Evolutionary conservation across 2,797 vertebrate genomes (phyloP).

Genomic region (Lepus oiostolus): DNA sequence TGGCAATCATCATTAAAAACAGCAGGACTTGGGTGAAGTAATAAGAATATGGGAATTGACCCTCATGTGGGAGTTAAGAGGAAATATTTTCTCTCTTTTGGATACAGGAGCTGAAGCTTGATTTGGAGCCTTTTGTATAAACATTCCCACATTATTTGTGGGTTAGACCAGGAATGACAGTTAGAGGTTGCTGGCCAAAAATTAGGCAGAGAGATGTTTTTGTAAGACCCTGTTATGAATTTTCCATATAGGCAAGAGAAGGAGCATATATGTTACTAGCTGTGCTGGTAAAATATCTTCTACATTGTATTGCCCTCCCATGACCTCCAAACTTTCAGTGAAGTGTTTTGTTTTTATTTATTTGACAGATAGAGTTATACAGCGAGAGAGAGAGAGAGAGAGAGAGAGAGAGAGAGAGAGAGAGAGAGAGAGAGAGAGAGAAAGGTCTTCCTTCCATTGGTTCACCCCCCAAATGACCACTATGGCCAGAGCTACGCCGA

Average conservation of each 20-base stretch:
- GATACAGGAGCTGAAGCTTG: neutral
- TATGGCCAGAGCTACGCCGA: no score
- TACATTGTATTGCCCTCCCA: neutral
- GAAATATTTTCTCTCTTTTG: neutral
- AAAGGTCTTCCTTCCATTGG: no score
- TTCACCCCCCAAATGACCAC: no score
- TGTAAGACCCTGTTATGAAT: constrained; percentile 1
- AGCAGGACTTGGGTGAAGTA: neutral
- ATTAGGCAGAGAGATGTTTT: neutral
- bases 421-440: no score
- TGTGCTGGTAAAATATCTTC: neutral
- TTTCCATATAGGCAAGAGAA: neutral
- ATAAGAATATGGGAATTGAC: neutral
- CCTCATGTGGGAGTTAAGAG: neutral
- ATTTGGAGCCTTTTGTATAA: neutral
- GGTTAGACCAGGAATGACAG: neutral
- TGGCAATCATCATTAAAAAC: constrained; percentile 3
- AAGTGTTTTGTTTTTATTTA: neutral
- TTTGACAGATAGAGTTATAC: no score
- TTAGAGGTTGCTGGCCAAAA: constrained; percentile 22
- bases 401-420: no score
- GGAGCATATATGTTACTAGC: neutral
- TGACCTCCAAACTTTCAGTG: neutral
- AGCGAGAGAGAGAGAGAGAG: no score
- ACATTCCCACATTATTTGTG: neutral